Evolutionary conservation across 2,888 invertebrate genomes (phyloP), one percentile per base, ranked within the genome.

Genomic region (Orthosia incerta): DNA sequence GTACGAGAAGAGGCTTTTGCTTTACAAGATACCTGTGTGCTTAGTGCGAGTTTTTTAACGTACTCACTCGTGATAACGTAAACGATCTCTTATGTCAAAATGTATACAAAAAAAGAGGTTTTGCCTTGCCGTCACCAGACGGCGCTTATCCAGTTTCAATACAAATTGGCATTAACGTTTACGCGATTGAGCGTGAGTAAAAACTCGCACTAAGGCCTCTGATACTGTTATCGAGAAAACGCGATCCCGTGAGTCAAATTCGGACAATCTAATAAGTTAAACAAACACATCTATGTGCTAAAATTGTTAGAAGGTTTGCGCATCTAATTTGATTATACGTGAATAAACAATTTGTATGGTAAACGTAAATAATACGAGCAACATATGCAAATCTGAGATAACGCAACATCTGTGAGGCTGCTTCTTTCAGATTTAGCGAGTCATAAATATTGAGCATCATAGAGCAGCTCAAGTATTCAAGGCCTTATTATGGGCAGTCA

Each of bases 261-360:
- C 13, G 46, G 31, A 2, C 46, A 55, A 9, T n/a, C 60, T 64
- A 64, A 50, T 50, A 15, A 31, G 23, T 55, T 45, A 15, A 12
- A 59, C 13, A 16, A 53, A 74, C 50, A 64, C 13, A 39, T 7
- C 16, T 12, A 26, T 55, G 26, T 51, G 26, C 15, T 15, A 5
- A 45, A 26, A 46, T 31, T 15, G 2, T 80, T 74, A 13, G 2
- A 20, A 23, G 56, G 50, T 78, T 70, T 50, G 50, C 20, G 16
- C 11, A 53, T 4, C 3, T 39, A 39, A 39, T 62, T 57, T 59
- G 26, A 26, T 18, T 18, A 26, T 23, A 50, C 48, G 57, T 63
- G 63, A 55, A 48, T 53, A 55, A 55, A 74, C 12, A 45, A 61
- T 60, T 39, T 53, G 12, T 46, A n/a, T n/a, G 15, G n/a, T 39